Percentiles rank a stretch among this genome's conserved stretches.
Conservation (phyloP, 2,888 invertebrate species). For the Oeneis ivallda region DNA sequence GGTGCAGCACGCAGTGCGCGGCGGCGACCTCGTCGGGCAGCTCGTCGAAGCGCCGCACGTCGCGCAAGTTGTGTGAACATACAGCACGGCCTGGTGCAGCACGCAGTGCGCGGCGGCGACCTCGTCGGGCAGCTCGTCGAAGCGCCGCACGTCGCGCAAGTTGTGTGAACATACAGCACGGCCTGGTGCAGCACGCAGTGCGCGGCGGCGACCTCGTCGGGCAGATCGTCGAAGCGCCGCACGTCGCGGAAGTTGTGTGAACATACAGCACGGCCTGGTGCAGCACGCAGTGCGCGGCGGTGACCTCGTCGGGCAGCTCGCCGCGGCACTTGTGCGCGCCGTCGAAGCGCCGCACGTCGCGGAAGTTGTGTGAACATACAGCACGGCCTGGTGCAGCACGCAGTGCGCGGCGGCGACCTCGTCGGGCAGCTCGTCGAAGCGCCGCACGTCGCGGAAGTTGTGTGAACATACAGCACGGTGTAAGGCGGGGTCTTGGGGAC, state of each 20-base stretch:
- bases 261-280: too few relatives aligned
- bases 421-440: slow-evolving; percentile 66
- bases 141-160: slow-evolving; percentile 65
- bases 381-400: too few relatives aligned
- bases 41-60: slow-evolving; percentile 65
- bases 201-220: slow-evolving; percentile 70
- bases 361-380: slow-evolving; percentile 49
- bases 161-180: slow-evolving; percentile 68
- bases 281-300: too few relatives aligned
- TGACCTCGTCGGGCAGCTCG: too few relatives aligned
- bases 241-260: too few relatives aligned
- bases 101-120: slow-evolving; percentile 61
- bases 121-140: slow-evolving; percentile 68
- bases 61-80: slow-evolving; percentile 54
- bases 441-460: slow-evolving; percentile 34
- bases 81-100: too few relatives aligned
- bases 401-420: slow-evolving; percentile 67
- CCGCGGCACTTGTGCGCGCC: too few relatives aligned
- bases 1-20: slow-evolving; percentile 53
- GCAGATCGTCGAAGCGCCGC: slow-evolving; percentile 52
- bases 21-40: too few relatives aligned
- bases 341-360: slow-evolving; percentile 66
- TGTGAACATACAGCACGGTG: too few relatives aligned
- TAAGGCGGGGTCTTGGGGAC: too few relatives aligned
- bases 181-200: slow-evolving; percentile 74